Conservation (phyloP, 2,797 vertebrate genomes). For the Epinephelus coioides region DNA sequence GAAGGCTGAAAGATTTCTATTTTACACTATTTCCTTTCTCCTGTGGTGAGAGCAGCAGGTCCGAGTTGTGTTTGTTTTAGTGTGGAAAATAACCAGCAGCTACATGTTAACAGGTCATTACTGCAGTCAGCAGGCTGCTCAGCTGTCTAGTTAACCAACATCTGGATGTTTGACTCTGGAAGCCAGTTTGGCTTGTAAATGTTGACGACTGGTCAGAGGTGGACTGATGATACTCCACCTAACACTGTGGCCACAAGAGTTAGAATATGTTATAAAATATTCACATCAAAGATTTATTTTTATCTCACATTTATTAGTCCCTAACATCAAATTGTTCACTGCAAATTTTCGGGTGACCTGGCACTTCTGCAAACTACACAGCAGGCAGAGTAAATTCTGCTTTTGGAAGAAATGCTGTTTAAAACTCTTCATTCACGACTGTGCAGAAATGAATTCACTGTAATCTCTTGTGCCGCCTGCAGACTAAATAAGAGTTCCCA, state of each 20-base stretch:
- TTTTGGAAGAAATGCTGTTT: constrained; percentile 29
- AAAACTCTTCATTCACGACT: constrained; percentile 42
- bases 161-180: constrained; percentile 22
- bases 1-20: constrained; percentile 44
- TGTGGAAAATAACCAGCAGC: constrained; percentile 32
- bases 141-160: constrained; percentile 19
- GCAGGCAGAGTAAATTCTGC: constrained; percentile 34
- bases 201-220: constrained; percentile 27
- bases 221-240: constrained; percentile 12
- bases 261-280: constrained; percentile 17
- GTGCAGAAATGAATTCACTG: constrained; percentile 54
- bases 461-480: constrained; percentile 56
- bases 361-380: constrained; percentile 57
- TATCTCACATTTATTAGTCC: constrained; percentile 23
- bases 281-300: constrained; percentile 24
- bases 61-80: constrained; percentile 9
- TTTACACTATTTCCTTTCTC: constrained; percentile 36
- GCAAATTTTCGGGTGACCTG: constrained; percentile 52
- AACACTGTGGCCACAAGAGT: constrained; percentile 12
- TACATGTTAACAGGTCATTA: constrained; percentile 26
- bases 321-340: constrained; percentile 16
- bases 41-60: constrained; percentile 44
- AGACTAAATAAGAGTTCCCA: constrained; percentile 40
- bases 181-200: constrained; percentile 21
- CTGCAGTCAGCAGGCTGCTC: not conserved